Evolutionary conservation across 2,113 vertebrate genomes (phyloP), one percentile per base, ranked within the genome.

Genomic region (Rhea pennata): DNA sequence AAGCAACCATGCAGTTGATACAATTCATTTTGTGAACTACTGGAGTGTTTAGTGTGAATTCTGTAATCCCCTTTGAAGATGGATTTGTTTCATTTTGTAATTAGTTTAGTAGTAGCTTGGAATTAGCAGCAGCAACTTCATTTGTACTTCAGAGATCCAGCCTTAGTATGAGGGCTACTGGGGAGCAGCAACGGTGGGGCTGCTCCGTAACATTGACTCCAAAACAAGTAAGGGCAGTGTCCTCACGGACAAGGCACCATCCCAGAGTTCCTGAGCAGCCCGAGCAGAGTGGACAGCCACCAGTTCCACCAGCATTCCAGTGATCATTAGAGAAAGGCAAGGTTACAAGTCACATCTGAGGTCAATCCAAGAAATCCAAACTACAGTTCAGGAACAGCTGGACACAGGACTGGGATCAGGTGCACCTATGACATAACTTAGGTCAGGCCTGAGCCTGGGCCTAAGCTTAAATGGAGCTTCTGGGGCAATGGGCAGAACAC

Each of bases 61-160:
- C 62, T 79, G 26, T 87, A 94, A 89, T 82, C 78, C 42, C 6
- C 59, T 85, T 90, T 79, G 84, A 91, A 91, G 64, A 54, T 62
- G 62, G 39, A 93, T 95, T 94, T 92, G 53, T 40, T 84, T 94
- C 3, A 66, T 73, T 94, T 91, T 82, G 40, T 74, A 84, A 91
- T 95, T 93, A 91, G 65, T 81, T 82, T 87, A 84, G 39, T 44
- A 65, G 51, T 24, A 56, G 82, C 42, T 88, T 78, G 56, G 74
- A 87, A 75, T 84, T 76, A 87, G 39, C 75, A 72, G 81, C 69
- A 81, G 24, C 31, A 75, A 91, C 24, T 82, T 53, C 0, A 0
- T 84, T 88, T 3, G 2, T 81, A 65, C 58, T 61, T 61, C 12
- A n/a, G 58, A 61, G 33, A 61, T 19, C 58, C 33, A 7, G 21